phyloP scores from a whole-genome alignment of 92 coral and sea anemone genomes.

The Bergia sp. region DNA sequence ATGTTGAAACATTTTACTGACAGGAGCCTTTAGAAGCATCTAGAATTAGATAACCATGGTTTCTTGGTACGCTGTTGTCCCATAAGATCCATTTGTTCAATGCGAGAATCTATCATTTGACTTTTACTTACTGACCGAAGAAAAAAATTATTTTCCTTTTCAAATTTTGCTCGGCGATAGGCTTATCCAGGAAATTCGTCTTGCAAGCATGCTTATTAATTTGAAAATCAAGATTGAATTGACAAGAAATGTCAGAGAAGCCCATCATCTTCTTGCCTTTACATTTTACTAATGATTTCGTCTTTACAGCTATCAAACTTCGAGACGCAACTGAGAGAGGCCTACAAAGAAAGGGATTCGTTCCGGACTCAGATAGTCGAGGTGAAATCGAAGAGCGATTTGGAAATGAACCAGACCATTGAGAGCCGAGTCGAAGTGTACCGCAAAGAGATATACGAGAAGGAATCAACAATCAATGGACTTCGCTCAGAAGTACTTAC shows the following conservation, averaged over 20 bases:
- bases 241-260: neutral
- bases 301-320: constrained; percentile 23
- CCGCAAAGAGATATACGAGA: constrained; percentile 51
- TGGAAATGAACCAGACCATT: constrained; percentile 44
- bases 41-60: too few species aligned
- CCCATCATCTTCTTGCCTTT: neutral
- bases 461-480: constrained; percentile 46
- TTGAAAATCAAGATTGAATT: too few species aligned
- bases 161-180: too few species aligned
- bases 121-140: too few species aligned
- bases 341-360: constrained; percentile 49
- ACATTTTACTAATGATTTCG: neutral
- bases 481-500: constrained; percentile 43
- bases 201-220: too few species aligned
- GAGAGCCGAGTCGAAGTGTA: constrained; percentile 57
- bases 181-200: too few species aligned
- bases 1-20: too few species aligned
- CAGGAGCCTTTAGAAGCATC: too few species aligned
- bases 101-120: too few species aligned
- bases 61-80: too few species aligned
- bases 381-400: constrained; percentile 49
- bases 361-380: constrained; percentile 53
- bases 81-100: too few species aligned
- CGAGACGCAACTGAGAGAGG: constrained; percentile 33
- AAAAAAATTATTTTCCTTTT: too few species aligned